Base-by-base conservation (phyloP, 1,140 invertebrate genomes). In the Cydia pomonella region DNA sequence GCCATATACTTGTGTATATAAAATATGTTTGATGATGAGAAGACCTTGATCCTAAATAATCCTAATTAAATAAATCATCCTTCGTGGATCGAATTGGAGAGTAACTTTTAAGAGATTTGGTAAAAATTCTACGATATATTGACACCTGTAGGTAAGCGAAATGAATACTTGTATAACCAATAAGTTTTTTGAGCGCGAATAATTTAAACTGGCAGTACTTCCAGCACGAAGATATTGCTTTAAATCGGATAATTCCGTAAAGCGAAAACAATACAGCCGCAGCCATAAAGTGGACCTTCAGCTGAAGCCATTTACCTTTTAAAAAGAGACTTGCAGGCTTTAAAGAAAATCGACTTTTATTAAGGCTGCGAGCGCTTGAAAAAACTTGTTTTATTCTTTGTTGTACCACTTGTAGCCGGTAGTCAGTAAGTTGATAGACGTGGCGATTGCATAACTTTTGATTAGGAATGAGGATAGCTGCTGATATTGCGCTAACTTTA, bases 251-350 rank as follows among this genome's bases (percentile, higher is more conserved):
- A 59, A 59, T 18, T 10, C 53, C 53, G 53, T 59, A 59, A 59
- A 59, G 21, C 21, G 53, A 21, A 59, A 59, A 59, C 53, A 59
- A 23, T 59, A 59, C 53, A 23, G 53, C 18, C 16, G 53, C 53
- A 59, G 21, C 53, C 53, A 59, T 59, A 59, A 59, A 59, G 53
- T 59, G 21, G 23, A 59, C 53, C 53, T 59, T 23, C 53, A 59
- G 53, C 53, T 23, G 21, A 59, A 59, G 53, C 53, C 53, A 59
- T 59, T 59, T 59, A 59, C 53, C 53, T 59, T 53, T 23, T 59
- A 23, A 59, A 59, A 59, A n/a, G 50, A 59, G n/a, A 59, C 18
- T 59, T 12, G 53, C 21, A 59, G 21, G 53, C 21, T 10, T 23
- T 23, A 23, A 3, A 59, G 53, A 59, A 59, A 59, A 59, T 59